Conservation (phyloP, 2,113 vertebrate species). For the Bambusicola thoracicus region DNA sequence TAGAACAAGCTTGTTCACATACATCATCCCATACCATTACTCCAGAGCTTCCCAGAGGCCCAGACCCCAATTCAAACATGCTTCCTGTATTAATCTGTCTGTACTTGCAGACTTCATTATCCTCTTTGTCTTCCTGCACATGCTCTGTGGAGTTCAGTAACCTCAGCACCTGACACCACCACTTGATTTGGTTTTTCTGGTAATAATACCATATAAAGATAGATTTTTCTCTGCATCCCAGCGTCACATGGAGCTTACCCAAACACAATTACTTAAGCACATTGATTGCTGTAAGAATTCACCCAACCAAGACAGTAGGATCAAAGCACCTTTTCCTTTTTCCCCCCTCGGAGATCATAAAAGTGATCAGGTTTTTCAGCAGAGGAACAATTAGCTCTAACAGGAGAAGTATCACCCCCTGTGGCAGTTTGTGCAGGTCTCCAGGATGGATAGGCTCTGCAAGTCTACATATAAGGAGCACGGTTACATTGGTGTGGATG, state of each 20-base stretch:
- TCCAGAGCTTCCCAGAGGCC: not conserved
- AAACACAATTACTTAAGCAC: not conserved
- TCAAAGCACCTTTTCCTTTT: not conserved
- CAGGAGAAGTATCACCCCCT: not conserved
- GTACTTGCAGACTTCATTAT: not conserved
- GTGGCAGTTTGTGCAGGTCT: not conserved
- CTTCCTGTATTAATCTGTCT: not conserved
- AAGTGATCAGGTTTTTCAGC: not conserved
- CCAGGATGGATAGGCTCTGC: not conserved
- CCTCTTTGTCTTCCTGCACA: not conserved
- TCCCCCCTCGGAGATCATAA: not conserved
- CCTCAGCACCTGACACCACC: not conserved
- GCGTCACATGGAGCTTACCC: not conserved
- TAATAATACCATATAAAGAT: not conserved
- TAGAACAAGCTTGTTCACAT: not conserved
- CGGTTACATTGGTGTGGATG: not conserved
- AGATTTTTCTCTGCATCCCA: not conserved
- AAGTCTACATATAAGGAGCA: not conserved
- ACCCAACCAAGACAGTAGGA: not conserved
- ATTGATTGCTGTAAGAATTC: not conserved
- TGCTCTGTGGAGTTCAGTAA: not conserved
- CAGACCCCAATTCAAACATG: not conserved
- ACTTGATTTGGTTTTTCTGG: not conserved
- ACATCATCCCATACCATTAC: not conserved
- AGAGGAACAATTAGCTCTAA: not conserved